A percentile compares a stretch with the other conserved stretches of the same genome.
Conservation (phyloP, 2,888 invertebrate species). For the Caenorhabditis virilis region DNA sequence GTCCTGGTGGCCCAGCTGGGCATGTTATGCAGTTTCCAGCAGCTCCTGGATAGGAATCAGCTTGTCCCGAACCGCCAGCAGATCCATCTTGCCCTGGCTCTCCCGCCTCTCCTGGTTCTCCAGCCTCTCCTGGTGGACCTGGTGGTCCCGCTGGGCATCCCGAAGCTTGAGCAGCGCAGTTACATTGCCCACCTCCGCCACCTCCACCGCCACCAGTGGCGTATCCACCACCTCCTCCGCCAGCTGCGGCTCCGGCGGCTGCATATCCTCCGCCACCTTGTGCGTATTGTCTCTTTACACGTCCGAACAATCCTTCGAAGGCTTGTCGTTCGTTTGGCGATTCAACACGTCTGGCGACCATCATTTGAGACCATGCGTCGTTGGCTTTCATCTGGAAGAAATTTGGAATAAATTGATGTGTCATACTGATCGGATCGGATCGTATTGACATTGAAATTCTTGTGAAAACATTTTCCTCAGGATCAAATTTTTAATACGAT, state of each 20-base stretch:
- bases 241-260: conserved; percentile 2
- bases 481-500: too few relatives aligned
- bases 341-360: conserved; percentile 27
- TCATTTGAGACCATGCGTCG: conserved; percentile 47
- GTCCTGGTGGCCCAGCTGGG: conserved; percentile 40
- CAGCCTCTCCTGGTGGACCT: conserved; percentile 36
- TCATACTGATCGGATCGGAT: too few relatives aligned
- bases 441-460: too few relatives aligned
- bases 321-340: conserved; percentile 25
- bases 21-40: conserved; percentile 38
- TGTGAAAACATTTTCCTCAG: too few relatives aligned
- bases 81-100: conserved; percentile 16
- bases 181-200: conserved; percentile 8
- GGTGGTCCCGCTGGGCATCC: conserved; percentile 26
- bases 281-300: conserved; percentile 21
- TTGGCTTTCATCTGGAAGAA: conserved; percentile 33
- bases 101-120: conserved; percentile 24
- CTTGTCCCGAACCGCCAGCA: conserved; percentile 10
- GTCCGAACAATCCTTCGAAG: conserved; percentile 34
- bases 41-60: conserved; percentile 30
- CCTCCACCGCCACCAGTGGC: conserved; percentile 8
- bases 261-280: conserved; percentile 7
- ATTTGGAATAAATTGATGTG: too few relatives aligned
- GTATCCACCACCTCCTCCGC: conserved; percentile 11
- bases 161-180: conserved; percentile 13